Percentiles rank a stretch among this genome's conserved stretches.
Evolutionary conservation across 2,888 invertebrate genomes (phyloP).

Genomic region (Drosophila neonasuta): DNA sequence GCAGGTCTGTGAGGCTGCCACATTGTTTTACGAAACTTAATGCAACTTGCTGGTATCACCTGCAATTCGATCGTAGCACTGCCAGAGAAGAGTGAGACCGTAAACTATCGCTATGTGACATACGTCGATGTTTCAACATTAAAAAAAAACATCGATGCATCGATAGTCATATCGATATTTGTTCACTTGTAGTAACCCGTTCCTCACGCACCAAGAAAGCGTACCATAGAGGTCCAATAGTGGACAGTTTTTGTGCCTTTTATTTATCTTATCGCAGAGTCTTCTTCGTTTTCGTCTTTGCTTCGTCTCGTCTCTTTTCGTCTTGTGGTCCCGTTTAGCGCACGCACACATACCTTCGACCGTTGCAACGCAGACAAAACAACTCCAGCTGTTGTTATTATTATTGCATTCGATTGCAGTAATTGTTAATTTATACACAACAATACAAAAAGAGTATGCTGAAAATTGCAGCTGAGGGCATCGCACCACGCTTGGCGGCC

Average conservation of each 20-base stretch:
- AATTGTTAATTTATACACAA: not conserved
- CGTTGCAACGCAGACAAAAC: conserved; percentile 1
- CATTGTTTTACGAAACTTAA: not conserved
- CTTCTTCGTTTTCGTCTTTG: conserved; percentile 14
- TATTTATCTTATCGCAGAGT: conserved; percentile 35
- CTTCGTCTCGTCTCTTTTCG: not conserved
- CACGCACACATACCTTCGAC: conserved; percentile 1
- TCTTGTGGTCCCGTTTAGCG: conserved; percentile 1
- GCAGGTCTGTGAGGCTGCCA: not conserved
- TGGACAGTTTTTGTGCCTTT: conserved; percentile 8
- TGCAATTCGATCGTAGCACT: not conserved
- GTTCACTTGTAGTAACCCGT: not conserved
- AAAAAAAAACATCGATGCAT: too few species aligned
- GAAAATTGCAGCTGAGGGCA: conserved; percentile 75
- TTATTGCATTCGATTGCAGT: not conserved
- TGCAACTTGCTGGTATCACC: conserved; percentile 23
- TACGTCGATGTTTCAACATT: too few species aligned
- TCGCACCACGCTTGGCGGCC: conserved; percentile 69
- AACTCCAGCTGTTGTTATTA: not conserved
- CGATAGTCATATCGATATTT: too few species aligned
- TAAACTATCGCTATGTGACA: not conserved
- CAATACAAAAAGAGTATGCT: conserved; percentile 59
- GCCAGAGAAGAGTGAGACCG: conserved; percentile 12
- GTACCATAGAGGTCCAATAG: not conserved
- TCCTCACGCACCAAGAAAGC: conserved; percentile 17